phyloP scores from a whole-genome alignment of 2,888 invertebrate genomes.

The Heliconius charithonia region DNA sequence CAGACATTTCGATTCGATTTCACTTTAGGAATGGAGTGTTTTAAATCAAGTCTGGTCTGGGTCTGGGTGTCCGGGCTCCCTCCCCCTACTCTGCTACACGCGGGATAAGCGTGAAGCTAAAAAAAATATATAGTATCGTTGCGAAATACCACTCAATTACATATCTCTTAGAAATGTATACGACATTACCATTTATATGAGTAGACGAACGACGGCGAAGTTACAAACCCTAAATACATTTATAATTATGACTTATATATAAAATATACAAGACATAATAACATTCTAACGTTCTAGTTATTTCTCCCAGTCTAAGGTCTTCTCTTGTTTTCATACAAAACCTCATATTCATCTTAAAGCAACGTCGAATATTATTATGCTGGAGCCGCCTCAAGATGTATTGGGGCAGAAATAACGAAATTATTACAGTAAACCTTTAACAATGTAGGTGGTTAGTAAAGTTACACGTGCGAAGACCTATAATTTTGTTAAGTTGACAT shows the following conservation, averaged over 20 bases:
- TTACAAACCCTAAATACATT: no score
- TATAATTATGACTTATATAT: background rate
- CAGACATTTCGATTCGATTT: no score
- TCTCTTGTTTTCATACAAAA: conserved; percentile 22
- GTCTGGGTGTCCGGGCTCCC: no score
- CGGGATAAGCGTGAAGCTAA: background rate
- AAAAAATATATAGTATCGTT: no score
- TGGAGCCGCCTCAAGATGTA: conserved; percentile 8
- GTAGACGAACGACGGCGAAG: no score
- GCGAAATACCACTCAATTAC: background rate
- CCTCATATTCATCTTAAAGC: conserved; percentile 10
- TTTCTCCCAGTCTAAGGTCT: background rate
- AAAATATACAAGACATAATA: background rate
- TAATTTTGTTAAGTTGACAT: conserved; percentile 3
- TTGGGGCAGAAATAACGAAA: conserved; percentile 25
- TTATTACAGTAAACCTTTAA: conserved; percentile 22
- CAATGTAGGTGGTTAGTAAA: conserved; percentile 13
- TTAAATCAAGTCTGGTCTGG: no score
- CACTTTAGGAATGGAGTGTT: no score
- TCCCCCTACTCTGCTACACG: no score
- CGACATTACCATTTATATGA: no score
- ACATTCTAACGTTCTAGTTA: background rate
- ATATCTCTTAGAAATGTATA: background rate
- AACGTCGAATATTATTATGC: conserved; percentile 17
- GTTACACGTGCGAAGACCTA: conserved; percentile 18